Base-by-base conservation (phyloP, 2,113 vertebrate genomes). In the Pungitius pungitius region DNA sequence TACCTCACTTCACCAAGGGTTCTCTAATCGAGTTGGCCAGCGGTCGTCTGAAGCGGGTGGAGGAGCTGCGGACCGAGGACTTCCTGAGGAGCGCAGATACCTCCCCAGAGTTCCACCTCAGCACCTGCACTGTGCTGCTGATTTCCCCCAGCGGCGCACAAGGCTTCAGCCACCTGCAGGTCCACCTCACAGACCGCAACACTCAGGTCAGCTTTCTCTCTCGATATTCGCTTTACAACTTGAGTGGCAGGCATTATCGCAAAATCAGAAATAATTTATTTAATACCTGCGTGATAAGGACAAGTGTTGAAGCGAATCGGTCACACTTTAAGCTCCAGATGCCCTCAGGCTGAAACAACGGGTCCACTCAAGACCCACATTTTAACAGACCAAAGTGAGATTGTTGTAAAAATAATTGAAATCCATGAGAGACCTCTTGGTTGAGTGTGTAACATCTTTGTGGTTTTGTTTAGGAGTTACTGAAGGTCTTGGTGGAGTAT, bases 1-100 rank as follows among this genome's bases (percentile, higher is more conserved):
- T 94, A 92, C 93, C 94, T 93, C 93, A 94, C 91, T 95, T 95
- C 88, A 90, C 90, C 84, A 94, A 93, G 90, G 94, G 93, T 71
- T 94, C 94, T 63, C 91, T 95, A 59, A 94, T 95, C 24, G 93
- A 95, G 82, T 67, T 95, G 81, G 91, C 92, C 52, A 90, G 89
- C 1, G 94, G 94, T 26, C 83, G 85, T 55, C 77, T 95, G 82
- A 95, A 93, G 85, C 87, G 86, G 14, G 94, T 95, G 78, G 94
- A 94, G 82, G 93, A 94, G 71, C 85, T 95, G 77, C 88, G 85
- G 68, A 95, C 93, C 0, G 93, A 94, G 67, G 94, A 95, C 85
- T 95, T 95, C 70, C 77, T 93, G 82, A 89, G 89, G 79, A 93
- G 93, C 11, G 93, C 93, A 0, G 90, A 92, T 69, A 92, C 90